Conservation (phyloP, 2,888 invertebrate species). For the Pherbina coryleti region DNA sequence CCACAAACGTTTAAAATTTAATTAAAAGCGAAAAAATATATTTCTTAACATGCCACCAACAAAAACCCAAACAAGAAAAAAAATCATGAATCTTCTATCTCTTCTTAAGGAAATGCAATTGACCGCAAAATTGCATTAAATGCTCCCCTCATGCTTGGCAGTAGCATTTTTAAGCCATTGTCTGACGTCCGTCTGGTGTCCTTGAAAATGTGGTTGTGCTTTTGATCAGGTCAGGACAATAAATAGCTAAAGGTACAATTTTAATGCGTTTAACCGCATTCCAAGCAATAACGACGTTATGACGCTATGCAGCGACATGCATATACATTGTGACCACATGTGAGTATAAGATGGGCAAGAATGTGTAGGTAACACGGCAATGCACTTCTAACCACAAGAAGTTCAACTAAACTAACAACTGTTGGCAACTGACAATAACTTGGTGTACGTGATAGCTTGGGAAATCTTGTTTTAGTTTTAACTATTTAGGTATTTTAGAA, state of each 20-base stretch:
- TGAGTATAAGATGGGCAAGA: not conserved
- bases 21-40: not conserved
- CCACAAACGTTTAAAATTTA: constrained; percentile 33
- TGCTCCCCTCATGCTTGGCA: not conserved
- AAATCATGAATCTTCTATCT: not conserved
- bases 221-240: not conserved
- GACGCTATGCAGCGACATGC: not conserved
- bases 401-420: constrained; percentile 21
- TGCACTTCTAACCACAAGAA: constrained; percentile 21
- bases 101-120: constrained; percentile 36
- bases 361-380: not conserved
- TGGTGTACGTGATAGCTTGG: not conserved
- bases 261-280: constrained; percentile 43
- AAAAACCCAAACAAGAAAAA: not conserved
- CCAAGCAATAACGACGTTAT: not conserved
- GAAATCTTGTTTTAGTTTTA: not conserved
- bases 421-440: not conserved
- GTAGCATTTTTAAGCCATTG: not conserved
- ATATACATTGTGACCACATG: constrained; percentile 10
- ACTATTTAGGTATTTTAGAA: not conserved
- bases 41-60: not conserved
- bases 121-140: constrained; percentile 41
- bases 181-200: constrained; percentile 23
- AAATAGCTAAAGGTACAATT: not conserved
- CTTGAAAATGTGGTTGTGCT: constrained; percentile 38